Evolutionary conservation across 2,113 vertebrate genomes (phyloP).

Genomic region (Pantherophis guttatus): DNA sequence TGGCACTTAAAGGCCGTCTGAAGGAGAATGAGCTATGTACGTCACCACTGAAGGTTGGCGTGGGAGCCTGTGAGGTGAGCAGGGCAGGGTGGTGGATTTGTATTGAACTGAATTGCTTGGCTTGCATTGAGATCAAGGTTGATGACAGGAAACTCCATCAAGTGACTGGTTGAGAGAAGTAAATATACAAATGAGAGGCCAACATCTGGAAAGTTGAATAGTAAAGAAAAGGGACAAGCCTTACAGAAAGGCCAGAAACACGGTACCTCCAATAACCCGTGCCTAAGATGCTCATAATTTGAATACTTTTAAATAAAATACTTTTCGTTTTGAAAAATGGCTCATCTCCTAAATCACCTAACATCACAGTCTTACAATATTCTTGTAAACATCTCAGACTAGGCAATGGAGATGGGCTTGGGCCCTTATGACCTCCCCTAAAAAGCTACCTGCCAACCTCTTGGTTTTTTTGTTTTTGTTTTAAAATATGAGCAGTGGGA

Average conservation of each 20-base stretch:
- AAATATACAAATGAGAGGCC: background rate
- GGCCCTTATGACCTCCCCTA: background rate
- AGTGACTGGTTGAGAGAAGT: background rate
- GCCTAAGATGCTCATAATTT: background rate
- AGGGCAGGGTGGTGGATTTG: background rate
- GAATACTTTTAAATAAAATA: background rate
- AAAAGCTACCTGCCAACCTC: background rate
- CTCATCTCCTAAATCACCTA: background rate
- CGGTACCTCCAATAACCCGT: background rate
- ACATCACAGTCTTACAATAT: background rate
- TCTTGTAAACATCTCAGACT: background rate
- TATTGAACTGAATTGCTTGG: background rate
- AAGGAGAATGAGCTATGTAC: slow-evolving; percentile 92
- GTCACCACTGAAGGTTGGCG: slow-evolving; percentile 66
- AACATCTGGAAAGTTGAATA: background rate
- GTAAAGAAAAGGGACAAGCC: background rate
- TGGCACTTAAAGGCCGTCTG: slow-evolving; percentile 78
- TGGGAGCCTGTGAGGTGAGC: slow-evolving; percentile 91
- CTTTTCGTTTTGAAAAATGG: background rate
- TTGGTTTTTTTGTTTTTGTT: background rate
- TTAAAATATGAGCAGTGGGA: background rate
- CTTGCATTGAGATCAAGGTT: background rate
- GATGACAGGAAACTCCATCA: background rate
- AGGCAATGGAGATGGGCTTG: background rate
- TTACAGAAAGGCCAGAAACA: background rate